These are phyloP conservation scores for Equus quagga DNA, from an alignment of 2,113 vertebrate genomes.

Conservation along the genomic window DNA sequence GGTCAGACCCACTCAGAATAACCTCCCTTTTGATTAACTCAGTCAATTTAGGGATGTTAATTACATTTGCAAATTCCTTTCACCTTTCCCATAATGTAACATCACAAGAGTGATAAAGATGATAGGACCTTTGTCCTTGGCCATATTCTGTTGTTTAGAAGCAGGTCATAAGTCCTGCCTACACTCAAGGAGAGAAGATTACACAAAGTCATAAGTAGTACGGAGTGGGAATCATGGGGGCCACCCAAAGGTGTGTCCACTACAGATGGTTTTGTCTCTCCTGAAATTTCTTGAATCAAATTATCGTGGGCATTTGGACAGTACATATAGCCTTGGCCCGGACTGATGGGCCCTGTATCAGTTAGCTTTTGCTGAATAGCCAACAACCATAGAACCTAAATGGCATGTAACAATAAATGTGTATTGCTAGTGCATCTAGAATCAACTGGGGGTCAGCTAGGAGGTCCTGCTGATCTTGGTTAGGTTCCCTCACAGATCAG, in stretches of 20 bases:
- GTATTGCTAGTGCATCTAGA: background rate
- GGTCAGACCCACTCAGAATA: background rate
- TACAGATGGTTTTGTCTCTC: background rate
- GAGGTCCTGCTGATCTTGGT: background rate
- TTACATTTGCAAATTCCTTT: background rate
- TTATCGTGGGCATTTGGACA: background rate
- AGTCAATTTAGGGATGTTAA: background rate
- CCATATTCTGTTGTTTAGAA: background rate
- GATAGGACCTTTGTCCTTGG: background rate
- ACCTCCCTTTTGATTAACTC: background rate
- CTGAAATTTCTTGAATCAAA: slow-evolving; percentile 3
- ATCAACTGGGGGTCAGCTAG: background rate
- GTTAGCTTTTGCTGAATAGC: background rate
- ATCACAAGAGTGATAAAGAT: background rate
- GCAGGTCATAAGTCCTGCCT: background rate
- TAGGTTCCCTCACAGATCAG: background rate
- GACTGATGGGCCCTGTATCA: no score
- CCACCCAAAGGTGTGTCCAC: background rate
- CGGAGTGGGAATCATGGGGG: background rate
- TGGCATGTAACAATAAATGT: background rate
- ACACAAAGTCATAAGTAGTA: background rate
- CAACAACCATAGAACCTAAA: background rate
- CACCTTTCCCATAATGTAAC: background rate
- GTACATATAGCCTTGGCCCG: background rate
- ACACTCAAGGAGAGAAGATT: background rate